These are phyloP conservation scores for Coelopa pilipes DNA, from an alignment of 2,888 invertebrate species.

Conservation along the genomic window DNA sequence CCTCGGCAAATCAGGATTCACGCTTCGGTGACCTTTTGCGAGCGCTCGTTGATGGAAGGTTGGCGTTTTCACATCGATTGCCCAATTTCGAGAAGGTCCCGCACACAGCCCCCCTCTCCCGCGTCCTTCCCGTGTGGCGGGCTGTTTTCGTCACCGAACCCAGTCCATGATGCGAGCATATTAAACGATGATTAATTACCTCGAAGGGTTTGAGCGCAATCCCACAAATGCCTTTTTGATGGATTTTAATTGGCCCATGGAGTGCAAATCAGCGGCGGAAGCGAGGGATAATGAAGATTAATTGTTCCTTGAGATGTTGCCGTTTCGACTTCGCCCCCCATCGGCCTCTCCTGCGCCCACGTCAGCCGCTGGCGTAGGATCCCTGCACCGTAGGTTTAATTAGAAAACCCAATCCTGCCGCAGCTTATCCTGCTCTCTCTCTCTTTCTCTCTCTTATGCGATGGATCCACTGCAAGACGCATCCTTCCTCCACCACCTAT, in stretches of 20 bases:
- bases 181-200: conserved; percentile 28
- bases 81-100: conserved; percentile 4
- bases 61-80: conserved; percentile 7
- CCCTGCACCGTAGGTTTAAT: no score
- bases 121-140: no score
- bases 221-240: conserved; percentile 1
- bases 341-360: no score
- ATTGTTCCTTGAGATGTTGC: background rate
- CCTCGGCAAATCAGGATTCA: conserved; percentile 21
- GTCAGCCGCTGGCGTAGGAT: no score
- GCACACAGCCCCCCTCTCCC: background rate
- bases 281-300: conserved; percentile 14
- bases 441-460: no score
- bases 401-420: no score
- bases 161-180: background rate
- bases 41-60: conserved; percentile 5
- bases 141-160: background rate
- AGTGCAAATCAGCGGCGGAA: background rate
- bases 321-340: background rate
- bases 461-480: no score
- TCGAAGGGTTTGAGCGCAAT: background rate
- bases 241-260: conserved; percentile 9
- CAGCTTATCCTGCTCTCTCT: no score
- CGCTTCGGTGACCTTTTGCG: conserved; percentile 16
- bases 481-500: no score